These are phyloP conservation scores for Acanthornis magna DNA, from an alignment of 2,797 vertebrate genomes.

Conservation along the genomic window DNA sequence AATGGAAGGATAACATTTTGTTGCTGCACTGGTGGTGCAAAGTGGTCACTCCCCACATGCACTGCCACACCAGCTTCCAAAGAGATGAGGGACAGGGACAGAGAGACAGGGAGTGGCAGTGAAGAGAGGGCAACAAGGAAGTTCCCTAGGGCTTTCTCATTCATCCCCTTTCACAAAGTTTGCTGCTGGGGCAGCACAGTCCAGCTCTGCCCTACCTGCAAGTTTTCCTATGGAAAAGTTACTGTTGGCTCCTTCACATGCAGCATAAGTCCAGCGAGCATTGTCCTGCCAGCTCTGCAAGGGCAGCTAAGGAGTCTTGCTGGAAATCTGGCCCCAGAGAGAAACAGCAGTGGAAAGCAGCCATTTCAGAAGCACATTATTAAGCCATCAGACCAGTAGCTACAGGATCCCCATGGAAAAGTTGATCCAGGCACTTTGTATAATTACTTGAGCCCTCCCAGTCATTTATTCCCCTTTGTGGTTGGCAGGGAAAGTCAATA, in stretches of 20 bases:
- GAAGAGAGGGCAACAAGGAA: neutral
- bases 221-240: slow-evolving; percentile 42
- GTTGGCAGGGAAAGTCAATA: slow-evolving; percentile 44
- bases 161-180: neutral
- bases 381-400: slow-evolving; percentile 55
- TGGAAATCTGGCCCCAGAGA: slow-evolving; percentile 59
- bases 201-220: slow-evolving; percentile 6
- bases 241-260: slow-evolving; percentile 1
- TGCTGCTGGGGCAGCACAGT: neutral
- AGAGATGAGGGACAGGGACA: neutral
- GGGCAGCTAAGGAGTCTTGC: slow-evolving; percentile 53
- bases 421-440: slow-evolving; percentile 45
- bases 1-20: neutral
- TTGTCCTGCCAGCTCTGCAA: slow-evolving; percentile 50
- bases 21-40: neutral
- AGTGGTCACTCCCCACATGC: rapidly evolving
- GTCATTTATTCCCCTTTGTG: slow-evolving; percentile 57
- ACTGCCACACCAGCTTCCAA: neutral
- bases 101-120: neutral
- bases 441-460: slow-evolving; percentile 46
- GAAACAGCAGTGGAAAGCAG: slow-evolving; percentile 53
- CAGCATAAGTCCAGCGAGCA: neutral
- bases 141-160: neutral
- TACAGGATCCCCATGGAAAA: slow-evolving; percentile 23
- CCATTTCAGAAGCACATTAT: slow-evolving; percentile 48